Evolutionary conservation across 2,113 vertebrate genomes (phyloP).

Genomic region (Hypomesus transpacificus): DNA sequence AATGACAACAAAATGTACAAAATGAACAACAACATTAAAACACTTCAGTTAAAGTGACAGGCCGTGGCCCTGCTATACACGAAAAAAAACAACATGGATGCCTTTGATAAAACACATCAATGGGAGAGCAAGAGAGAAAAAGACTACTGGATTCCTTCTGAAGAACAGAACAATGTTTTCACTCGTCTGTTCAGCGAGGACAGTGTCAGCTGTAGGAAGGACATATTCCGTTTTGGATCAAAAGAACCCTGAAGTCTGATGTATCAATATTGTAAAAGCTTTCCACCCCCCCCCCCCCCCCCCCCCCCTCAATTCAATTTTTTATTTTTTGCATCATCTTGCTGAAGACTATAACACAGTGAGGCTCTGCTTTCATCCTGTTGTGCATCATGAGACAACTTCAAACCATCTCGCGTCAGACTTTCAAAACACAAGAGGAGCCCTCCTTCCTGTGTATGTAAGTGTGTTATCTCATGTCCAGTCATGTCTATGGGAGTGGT

Average conservation of each 20-base stretch:
- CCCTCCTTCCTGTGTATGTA: neutral
- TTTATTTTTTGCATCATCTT: neutral
- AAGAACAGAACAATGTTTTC: slow-evolving; percentile 7
- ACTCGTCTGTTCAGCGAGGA: slow-evolving; percentile 19
- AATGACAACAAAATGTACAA: slow-evolving; percentile 54
- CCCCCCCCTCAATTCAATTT: neutral
- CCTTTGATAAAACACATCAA: slow-evolving; percentile 15
- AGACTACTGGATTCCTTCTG: neutral
- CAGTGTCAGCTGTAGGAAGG: slow-evolving; percentile 5
- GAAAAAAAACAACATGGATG: slow-evolving; percentile 16
- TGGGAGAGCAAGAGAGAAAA: slow-evolving; percentile 1
- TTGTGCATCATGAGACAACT: neutral
- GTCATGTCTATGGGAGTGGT: neutral
- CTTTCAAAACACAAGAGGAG: neutral
- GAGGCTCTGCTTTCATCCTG: neutral
- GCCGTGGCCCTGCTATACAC: slow-evolving; percentile 25
- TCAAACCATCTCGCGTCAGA: neutral
- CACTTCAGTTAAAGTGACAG: slow-evolving; percentile 46
- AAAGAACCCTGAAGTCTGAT: neutral
- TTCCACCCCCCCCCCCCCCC: neutral
- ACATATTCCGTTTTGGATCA: neutral
- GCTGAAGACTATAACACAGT: neutral
- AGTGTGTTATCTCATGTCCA: neutral
- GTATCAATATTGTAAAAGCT: neutral
- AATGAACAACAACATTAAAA: slow-evolving; percentile 43